Conservation (phyloP, 2,888 invertebrate species). For the Parapristionchus giblindavisi region DNA sequence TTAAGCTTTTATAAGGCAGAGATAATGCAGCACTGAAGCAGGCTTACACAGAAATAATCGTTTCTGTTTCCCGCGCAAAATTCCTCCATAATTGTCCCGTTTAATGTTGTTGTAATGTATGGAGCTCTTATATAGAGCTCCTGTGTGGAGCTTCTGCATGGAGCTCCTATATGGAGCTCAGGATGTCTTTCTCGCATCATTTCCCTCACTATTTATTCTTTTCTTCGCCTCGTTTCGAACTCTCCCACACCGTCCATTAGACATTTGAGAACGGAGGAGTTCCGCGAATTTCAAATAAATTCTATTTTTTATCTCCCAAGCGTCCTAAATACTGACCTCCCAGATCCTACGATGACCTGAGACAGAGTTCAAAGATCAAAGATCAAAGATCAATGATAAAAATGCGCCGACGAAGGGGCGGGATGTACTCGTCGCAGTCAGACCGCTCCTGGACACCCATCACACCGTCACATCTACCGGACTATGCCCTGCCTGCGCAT, state of each 20-base stretch:
- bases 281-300: neutral
- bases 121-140: no score
- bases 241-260: neutral
- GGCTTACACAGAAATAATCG: no score
- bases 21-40: no score
- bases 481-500: constrained; percentile 1
- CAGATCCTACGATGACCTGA: constrained; percentile 27
- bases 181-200: neutral
- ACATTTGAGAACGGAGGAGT: neutral
- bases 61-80: no score
- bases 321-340: neutral
- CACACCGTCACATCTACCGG: constrained; percentile 8
- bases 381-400: neutral
- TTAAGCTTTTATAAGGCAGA: no score
- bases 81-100: no score
- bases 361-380: neutral
- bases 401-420: constrained; percentile 21
- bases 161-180: neutral
- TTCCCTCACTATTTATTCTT: constrained; percentile 14
- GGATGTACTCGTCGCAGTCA: no score
- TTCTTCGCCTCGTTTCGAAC: neutral
- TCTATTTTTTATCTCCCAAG: neutral
- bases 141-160: no score
- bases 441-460: neutral
- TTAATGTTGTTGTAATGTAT: no score